These are phyloP conservation scores for Tragelaphus oryx DNA, from an alignment of 2,797 vertebrate species.

Conservation along the genomic window DNA sequence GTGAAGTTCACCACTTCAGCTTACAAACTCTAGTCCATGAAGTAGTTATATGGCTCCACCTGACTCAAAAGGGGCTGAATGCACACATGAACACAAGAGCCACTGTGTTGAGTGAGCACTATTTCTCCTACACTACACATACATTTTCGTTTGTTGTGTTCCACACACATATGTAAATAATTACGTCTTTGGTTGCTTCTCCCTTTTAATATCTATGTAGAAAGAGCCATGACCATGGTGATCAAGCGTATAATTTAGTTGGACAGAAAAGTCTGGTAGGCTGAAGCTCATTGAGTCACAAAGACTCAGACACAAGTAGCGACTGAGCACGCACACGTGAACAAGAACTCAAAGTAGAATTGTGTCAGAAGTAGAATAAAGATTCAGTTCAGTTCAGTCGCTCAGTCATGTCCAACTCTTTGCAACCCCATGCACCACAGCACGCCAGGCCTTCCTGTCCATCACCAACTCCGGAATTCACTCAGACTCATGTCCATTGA, in stretches of 20 bases:
- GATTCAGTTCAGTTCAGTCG: too few relatives aligned
- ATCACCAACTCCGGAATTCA: too few relatives aligned
- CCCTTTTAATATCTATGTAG: not conserved
- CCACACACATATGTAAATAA: not conserved
- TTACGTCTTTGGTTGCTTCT: not conserved
- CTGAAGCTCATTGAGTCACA: not conserved
- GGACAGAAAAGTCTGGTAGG: not conserved
- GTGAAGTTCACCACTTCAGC: not conserved
- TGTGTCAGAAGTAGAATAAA: not conserved
- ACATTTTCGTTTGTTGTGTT: accelerated
- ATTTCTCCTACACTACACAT: too few relatives aligned
- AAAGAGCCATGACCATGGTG: not conserved
- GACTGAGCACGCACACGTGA: not conserved
- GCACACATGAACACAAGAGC: accelerated
- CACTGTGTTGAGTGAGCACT: accelerated
- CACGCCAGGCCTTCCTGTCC: too few relatives aligned
- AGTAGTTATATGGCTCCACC: not conserved
- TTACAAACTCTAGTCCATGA: not conserved
- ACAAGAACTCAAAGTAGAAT: not conserved
- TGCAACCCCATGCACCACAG: too few relatives aligned
- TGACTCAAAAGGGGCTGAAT: not conserved
- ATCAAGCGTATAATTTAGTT: not conserved
- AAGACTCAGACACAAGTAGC: not conserved
- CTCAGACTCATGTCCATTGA: too few relatives aligned
- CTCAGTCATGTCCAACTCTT: too few relatives aligned